Conservation (phyloP, 2,888 invertebrate species). For the Lamellibrachia columna region DNA sequence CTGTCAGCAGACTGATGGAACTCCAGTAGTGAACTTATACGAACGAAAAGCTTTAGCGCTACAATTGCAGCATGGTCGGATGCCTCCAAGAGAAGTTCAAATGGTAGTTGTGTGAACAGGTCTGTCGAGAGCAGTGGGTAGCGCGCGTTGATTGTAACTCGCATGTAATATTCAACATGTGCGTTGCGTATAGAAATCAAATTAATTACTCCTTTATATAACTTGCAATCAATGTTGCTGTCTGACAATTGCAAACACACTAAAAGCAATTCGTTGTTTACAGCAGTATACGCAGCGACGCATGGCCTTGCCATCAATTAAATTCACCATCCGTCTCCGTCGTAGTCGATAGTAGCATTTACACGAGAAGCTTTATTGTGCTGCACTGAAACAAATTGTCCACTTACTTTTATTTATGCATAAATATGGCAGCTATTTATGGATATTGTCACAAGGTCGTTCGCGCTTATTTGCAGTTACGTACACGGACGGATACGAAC, state of each 20-base stretch:
- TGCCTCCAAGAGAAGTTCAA: not conserved
- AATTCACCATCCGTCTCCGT: not conserved
- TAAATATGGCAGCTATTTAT: not conserved
- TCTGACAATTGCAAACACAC: not conserved
- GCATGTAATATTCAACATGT: not conserved
- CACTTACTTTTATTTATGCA: not conserved
- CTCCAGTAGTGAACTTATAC: not conserved
- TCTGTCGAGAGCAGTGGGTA: not conserved
- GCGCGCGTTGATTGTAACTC: not conserved
- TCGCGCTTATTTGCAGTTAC: not conserved
- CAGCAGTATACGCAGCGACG: not conserved
- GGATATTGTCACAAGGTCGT: not conserved
- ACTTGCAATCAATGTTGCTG: not conserved
- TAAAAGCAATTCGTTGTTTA: slow-evolving; percentile 9
- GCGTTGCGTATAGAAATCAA: not conserved
- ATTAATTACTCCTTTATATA: slow-evolving; percentile 1
- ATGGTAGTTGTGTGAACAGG: not conserved
- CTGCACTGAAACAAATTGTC: not conserved
- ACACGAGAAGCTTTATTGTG: not conserved
- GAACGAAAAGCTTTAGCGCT: not conserved
- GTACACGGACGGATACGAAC: not conserved
- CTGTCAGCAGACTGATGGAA: not conserved
- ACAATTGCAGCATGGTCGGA: not conserved
- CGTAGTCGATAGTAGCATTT: not conserved
- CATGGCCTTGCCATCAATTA: not conserved